phyloP scores from a whole-genome alignment of 1,140 invertebrate genomes.

The Akabosia matsudoensis region DNA sequence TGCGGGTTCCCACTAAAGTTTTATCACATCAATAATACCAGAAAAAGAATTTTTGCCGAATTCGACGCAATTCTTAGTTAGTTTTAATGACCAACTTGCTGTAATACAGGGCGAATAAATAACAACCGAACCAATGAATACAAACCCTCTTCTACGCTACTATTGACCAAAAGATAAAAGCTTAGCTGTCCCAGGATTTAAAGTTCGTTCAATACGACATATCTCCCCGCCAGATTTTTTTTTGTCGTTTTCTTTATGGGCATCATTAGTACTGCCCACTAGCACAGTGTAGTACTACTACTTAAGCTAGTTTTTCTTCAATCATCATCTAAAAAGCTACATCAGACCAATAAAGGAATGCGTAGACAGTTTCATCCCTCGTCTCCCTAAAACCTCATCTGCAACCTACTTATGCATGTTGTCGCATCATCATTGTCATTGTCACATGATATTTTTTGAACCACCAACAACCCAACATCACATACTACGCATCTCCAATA shows the following conservation, averaged over 20 bases:
- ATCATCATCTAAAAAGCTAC: background rate
- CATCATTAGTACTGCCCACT: conserved; percentile 21
- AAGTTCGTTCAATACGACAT: background rate
- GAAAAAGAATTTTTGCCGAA: too few species aligned
- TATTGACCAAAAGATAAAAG: background rate
- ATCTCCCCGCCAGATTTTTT: background rate
- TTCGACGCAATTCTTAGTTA: too few species aligned
- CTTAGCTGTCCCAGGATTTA: background rate
- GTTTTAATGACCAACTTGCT: too few species aligned
- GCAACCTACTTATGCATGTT: too few species aligned
- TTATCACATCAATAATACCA: too few species aligned
- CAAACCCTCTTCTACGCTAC: too few species aligned
- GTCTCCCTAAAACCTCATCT: too few species aligned
- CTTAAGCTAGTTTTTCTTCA: background rate
- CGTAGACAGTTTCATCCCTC: conserved; percentile 6
- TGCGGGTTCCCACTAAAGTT: too few species aligned
- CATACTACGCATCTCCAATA: too few species aligned
- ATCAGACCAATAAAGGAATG: conserved; percentile 14
- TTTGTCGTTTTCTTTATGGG: conserved; percentile 11
- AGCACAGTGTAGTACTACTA: background rate
- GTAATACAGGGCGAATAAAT: too few species aligned
- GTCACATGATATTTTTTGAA: conserved; percentile 5
- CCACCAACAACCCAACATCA: too few species aligned
- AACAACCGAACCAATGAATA: too few species aligned
- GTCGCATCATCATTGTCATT: conserved; percentile 16